A percentile compares a stretch with the other conserved stretches of the same genome.
These are phyloP conservation scores for Copidosoma aretas DNA, from an alignment of 2,888 invertebrate species.

Conservation along the genomic window DNA sequence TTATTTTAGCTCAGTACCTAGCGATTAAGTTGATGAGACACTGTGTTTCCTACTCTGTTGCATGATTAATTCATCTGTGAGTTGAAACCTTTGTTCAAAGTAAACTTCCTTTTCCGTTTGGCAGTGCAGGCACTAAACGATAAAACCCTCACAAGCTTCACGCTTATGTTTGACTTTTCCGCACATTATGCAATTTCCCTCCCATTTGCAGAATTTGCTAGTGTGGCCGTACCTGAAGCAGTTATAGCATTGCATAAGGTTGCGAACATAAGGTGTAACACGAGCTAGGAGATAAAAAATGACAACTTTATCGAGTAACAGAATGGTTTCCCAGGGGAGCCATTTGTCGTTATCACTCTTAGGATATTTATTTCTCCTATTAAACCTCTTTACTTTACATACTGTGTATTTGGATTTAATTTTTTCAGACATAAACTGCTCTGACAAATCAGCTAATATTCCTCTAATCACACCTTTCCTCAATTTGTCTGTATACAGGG, in stretches of 20 bases:
- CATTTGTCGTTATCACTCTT: background rate
- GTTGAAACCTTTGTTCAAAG: no score
- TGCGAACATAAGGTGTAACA: background rate
- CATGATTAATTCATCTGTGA: no score
- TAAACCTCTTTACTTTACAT: background rate
- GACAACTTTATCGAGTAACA: background rate
- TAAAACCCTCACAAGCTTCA: background rate
- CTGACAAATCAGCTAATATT: background rate
- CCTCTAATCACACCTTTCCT: no score
- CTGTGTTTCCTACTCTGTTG: no score
- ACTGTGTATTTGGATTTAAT: no score
- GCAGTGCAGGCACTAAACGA: no score
- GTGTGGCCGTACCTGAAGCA: conserved; percentile 2
- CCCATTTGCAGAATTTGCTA: background rate
- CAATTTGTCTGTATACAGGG: no score
- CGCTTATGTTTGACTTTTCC: background rate
- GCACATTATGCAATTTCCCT: background rate
- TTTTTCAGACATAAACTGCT: no score
- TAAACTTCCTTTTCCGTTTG: no score
- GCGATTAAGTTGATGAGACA: no score
- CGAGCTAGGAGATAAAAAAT: background rate
- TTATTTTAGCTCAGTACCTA: no score
- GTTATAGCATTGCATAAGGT: background rate
- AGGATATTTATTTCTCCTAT: background rate
- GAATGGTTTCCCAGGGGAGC: background rate